These are phyloP conservation scores for Rhinoraja longicauda DNA, from an alignment of 2,797 vertebrate genomes.

Conservation along the genomic window DNA sequence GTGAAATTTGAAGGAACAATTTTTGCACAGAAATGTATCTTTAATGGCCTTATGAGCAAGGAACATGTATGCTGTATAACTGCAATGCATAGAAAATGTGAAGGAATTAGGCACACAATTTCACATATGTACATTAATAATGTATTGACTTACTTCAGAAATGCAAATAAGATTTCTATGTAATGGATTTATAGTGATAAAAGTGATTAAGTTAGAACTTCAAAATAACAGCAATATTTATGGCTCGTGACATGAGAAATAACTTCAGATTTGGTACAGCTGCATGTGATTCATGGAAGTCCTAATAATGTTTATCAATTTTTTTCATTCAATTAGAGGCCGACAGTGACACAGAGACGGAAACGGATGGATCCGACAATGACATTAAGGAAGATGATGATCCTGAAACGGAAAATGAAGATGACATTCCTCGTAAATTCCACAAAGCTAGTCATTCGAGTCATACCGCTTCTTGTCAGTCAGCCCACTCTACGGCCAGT, in stretches of 20 bases:
- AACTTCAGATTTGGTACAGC: not conserved
- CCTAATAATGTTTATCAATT: slow-evolving; percentile 37
- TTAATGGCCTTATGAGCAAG: not conserved
- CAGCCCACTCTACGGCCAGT: slow-evolving; percentile 62
- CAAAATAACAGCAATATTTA: not conserved
- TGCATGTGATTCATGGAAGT: not conserved
- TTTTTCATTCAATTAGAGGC: slow-evolving; percentile 68
- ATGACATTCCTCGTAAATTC: slow-evolving; percentile 63
- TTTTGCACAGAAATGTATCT: not conserved
- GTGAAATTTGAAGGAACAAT: not conserved
- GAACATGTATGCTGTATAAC: not conserved
- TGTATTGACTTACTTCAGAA: not conserved
- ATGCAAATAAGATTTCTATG: not conserved
- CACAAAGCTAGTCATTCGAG: slow-evolving; percentile 61
- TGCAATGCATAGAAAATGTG: not conserved
- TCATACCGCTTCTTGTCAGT: slow-evolving; percentile 65
- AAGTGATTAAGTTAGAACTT: not conserved
- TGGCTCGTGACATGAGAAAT: not conserved
- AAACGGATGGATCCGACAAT: slow-evolving; percentile 79
- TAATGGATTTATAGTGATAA: not conserved
- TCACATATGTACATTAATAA: not conserved
- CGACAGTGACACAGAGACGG: slow-evolving; percentile 82
- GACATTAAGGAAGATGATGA: slow-evolving; percentile 73
- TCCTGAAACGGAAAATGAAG: slow-evolving; percentile 73
- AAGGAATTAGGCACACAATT: not conserved